Evolutionary conservation across 2,113 vertebrate genomes (phyloP).

Genomic region (Amblyopsis rosae): DNA sequence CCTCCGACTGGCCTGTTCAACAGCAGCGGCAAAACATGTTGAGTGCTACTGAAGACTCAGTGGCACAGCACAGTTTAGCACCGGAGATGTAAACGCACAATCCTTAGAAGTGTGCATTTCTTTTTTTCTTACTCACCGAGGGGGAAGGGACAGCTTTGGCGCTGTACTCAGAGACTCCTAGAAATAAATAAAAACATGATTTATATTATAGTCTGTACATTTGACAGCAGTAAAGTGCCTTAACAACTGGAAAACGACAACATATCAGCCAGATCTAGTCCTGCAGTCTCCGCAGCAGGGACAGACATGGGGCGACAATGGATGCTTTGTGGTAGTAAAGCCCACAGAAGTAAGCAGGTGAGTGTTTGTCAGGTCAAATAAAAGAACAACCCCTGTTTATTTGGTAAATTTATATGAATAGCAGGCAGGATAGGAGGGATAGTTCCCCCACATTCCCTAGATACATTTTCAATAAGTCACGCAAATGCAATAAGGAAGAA

Average conservation of each 20-base stretch:
- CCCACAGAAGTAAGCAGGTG: constrained; percentile 18
- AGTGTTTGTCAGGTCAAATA: constrained; percentile 2
- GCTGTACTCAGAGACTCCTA: constrained; percentile 71
- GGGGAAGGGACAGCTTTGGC: constrained; percentile 73
- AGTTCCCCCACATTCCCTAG: too few relatives aligned
- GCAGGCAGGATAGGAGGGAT: too few relatives aligned
- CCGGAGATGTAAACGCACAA: background rate
- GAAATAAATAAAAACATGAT: constrained; percentile 42
- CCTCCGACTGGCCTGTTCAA: constrained; percentile 71
- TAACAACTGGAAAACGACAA: constrained; percentile 22
- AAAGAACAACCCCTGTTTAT: background rate
- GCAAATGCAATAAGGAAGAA: too few relatives aligned
- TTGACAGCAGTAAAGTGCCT: background rate
- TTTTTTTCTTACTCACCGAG: constrained; percentile 74
- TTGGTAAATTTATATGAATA: background rate
- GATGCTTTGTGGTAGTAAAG: constrained; percentile 30
- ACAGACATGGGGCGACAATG: constrained; percentile 18
- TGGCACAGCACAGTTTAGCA: background rate
- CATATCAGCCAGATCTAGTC: constrained; percentile 9
- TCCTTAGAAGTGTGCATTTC: background rate
- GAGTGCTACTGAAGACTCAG: background rate
- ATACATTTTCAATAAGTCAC: too few relatives aligned
- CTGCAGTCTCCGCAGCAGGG: constrained; percentile 6
- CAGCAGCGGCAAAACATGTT: constrained; percentile 1
- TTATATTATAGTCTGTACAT: background rate